phyloP scores from a whole-genome alignment of 2,888 invertebrate genomes.

The Sinhomidia bicolor region DNA sequence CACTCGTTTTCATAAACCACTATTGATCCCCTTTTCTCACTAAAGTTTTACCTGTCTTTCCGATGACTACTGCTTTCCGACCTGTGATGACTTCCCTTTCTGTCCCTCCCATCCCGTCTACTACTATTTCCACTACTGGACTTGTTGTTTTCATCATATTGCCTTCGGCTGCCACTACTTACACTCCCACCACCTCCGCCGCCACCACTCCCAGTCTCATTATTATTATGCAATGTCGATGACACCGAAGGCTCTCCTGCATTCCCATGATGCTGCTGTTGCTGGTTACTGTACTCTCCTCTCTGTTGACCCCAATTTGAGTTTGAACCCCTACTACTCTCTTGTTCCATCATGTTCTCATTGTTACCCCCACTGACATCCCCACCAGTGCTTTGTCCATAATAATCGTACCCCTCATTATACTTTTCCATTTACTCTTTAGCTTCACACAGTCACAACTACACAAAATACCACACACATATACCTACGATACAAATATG shows the following conservation, averaged over 20 bases:
- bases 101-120: conserved; percentile 15
- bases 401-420: conserved; percentile 51
- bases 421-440: conserved; percentile 56
- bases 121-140: conserved; percentile 51
- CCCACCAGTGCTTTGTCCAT: neutral
- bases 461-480: neutral
- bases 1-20: neutral
- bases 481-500: too few species aligned
- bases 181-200: neutral
- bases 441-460: neutral
- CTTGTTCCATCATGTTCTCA: neutral
- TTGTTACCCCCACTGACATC: neutral
- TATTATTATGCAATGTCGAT: conserved; percentile 4
- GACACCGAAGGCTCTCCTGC: neutral
- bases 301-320: conserved; percentile 39
- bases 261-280: neutral
- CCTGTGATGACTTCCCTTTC: conserved; percentile 50
- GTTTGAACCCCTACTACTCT: neutral
- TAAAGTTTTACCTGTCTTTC: conserved; percentile 53
- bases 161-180: conserved; percentile 28
- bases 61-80: conserved; percentile 59
- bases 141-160: conserved; percentile 34
- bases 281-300: conserved; percentile 1
- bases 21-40: neutral
- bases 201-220: too few species aligned